Conservation (phyloP, 2,113 vertebrate genomes). For the Tyto alba region DNA sequence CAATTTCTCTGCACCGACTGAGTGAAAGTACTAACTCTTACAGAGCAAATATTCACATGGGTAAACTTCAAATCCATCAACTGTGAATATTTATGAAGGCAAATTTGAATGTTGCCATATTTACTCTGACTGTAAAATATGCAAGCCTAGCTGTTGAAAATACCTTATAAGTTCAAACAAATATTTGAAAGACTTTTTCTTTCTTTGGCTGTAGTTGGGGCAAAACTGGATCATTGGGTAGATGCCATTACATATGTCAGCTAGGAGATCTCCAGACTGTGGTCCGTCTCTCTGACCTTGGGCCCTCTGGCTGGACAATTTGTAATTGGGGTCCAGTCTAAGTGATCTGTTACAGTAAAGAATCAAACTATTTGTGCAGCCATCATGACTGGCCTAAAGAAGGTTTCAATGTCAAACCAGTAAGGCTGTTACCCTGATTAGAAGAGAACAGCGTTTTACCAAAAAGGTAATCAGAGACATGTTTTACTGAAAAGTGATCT, state of each 20-base stretch:
- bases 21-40: not conserved
- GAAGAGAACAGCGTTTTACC: not conserved
- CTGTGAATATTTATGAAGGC: not conserved
- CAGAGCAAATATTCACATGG: not conserved
- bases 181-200: not conserved
- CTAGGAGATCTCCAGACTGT: not conserved
- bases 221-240: not conserved
- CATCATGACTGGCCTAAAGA: not conserved
- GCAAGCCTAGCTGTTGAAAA: not conserved
- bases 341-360: not conserved
- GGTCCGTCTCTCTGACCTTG: not conserved
- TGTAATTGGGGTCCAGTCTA: not conserved
- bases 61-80: not conserved
- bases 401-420: not conserved
- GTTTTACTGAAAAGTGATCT: not conserved
- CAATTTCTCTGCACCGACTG: not conserved
- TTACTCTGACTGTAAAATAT: not conserved
- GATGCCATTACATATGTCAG: not conserved
- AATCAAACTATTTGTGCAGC: not conserved
- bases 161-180: not conserved
- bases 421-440: not conserved
- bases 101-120: not conserved
- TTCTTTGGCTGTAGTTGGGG: not conserved
- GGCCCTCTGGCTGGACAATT: not conserved
- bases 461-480: not conserved